Percentiles rank a stretch among this genome's conserved stretches.
phyloP scores from a whole-genome alignment of 2,797 vertebrate species.

The Leptatherina wallacei region DNA sequence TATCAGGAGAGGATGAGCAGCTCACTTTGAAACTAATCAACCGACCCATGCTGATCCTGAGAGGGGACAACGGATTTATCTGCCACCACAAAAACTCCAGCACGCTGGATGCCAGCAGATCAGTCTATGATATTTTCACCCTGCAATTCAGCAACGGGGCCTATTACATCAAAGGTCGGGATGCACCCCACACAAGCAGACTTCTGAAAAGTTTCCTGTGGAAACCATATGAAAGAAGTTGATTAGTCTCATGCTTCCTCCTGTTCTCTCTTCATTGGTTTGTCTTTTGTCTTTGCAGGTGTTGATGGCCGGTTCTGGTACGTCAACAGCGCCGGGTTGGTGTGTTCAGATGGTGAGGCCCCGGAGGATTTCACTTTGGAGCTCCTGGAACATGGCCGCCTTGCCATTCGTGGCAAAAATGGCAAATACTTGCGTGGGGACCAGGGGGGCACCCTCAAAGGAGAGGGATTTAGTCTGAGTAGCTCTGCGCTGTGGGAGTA shows the following conservation, averaged over 20 bases:
- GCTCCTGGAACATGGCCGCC: conserved; percentile 89
- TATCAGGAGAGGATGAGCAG: conserved; percentile 90
- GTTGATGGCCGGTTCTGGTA: conserved; percentile 91
- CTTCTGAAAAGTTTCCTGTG: background rate
- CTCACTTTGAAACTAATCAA: conserved; percentile 94
- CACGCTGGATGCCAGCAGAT: conserved; percentile 93
- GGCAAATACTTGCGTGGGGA: conserved; percentile 93
- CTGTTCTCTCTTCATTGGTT: background rate
- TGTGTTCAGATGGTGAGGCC: conserved; percentile 90
- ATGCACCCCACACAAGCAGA: background rate
- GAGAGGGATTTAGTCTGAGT: conserved; percentile 85
- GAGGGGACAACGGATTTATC: conserved; percentile 94
- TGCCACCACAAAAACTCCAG: conserved; percentile 93
- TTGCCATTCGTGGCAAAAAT: conserved; percentile 90
- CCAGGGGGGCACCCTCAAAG: conserved; percentile 91
- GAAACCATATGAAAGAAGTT: background rate
- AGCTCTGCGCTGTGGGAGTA: conserved; percentile 93
- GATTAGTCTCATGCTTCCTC: background rate
- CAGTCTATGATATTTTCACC: conserved; percentile 93
- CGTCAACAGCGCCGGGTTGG: conserved; percentile 87
- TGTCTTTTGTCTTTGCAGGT: conserved; percentile 76
- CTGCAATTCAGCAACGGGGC: conserved; percentile 90
- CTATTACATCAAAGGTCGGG: conserved; percentile 93
- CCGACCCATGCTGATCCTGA: conserved; percentile 93
- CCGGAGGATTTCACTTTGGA: conserved; percentile 93